Evolutionary conservation across 2,888 invertebrate genomes (phyloP), one percentile per base, ranked within the genome.

Genomic region (Spilarctia lutea): DNA sequence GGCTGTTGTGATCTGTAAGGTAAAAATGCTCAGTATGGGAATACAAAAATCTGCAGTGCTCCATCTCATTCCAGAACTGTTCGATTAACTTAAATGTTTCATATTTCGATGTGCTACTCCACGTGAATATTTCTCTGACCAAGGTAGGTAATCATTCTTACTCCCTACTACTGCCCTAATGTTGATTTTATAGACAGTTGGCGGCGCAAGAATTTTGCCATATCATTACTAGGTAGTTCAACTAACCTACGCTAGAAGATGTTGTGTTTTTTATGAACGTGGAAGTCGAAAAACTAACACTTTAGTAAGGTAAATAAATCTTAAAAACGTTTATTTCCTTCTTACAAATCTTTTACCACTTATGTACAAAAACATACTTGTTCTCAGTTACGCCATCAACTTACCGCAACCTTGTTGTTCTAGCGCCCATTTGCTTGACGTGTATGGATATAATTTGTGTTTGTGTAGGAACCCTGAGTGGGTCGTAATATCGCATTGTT

Each of bases 401-500:
- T 87, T 85, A 85, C 89, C 87, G 90, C 91, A 92, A 93, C 93
- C 94, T 94, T 93, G 93, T 88, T 86, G 89, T 85, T 86, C 85
- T 85, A 88, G 88, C 88, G 88, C 89, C 89, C 90, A 90, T 93
- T 94, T 91, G 91, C 91, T 91, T 91, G 87, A 88, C 90, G 86
- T 87, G 89, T 91, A 92, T 91, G 91, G 90, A 91, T 90, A 93
- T 91, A 91, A 91, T 91, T 92, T 87, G 91, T 90, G 89, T 93
- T 92, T 91, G 91, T 91, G 90, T 92, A 90, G 90, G 89, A 88
- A 88, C 88, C 84, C 86, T 86, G 88, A 91, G 92, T 92, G 91
- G 92, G 92, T 89, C 88, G 91, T 93, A 92, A 93, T 91, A 91
- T 91, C 89, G 87, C 91, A 92, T 93, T 93, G 93, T 94, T 93